These are phyloP conservation scores for Mythimna pallens DNA, from an alignment of 2,888 invertebrate genomes.

Conservation along the genomic window DNA sequence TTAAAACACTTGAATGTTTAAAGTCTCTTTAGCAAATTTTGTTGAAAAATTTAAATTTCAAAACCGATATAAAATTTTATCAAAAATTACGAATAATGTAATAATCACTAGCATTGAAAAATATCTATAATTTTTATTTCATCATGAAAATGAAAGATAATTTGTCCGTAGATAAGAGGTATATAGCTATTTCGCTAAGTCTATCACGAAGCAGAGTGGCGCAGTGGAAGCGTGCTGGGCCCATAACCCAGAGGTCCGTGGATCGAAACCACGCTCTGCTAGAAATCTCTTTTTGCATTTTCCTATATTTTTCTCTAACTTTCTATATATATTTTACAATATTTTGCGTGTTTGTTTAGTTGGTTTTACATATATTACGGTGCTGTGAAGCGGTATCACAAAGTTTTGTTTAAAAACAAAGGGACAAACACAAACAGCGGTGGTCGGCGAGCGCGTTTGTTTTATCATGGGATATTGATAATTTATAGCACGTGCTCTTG, in stretches of 20 bases:
- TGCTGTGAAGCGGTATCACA: slow-evolving; percentile 64
- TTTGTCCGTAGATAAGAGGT: neutral
- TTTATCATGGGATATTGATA: slow-evolving; percentile 90
- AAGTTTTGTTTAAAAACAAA: slow-evolving; percentile 84
- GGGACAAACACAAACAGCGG: slow-evolving; percentile 79
- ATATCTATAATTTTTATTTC: neutral
- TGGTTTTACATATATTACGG: slow-evolving; percentile 55
- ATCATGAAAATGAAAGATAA: neutral
- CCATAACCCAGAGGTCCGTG: slow-evolving; percentile 97
- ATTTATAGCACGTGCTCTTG: slow-evolving; percentile 83
- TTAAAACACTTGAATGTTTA: slow-evolving; percentile 67
- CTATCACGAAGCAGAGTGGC: slow-evolving; percentile 91
- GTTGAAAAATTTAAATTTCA: neutral
- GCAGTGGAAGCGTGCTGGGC: slow-evolving; percentile 96
- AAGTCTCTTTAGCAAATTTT: slow-evolving; percentile 6
- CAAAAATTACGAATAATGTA: neutral
- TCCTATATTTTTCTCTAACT: slow-evolving; percentile 42
- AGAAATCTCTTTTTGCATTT: slow-evolving; percentile 71
- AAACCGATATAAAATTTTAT: neutral
- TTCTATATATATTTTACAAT: slow-evolving; percentile 23
- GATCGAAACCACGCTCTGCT: slow-evolving; percentile 96
- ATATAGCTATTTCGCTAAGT: slow-evolving; percentile 59
- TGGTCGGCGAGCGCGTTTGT: slow-evolving; percentile 75
- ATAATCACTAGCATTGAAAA: neutral
- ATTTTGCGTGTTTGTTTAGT: slow-evolving; percentile 32